Conservation (phyloP, 2,888 invertebrate species). For the Deilephila elpenor region DNA sequence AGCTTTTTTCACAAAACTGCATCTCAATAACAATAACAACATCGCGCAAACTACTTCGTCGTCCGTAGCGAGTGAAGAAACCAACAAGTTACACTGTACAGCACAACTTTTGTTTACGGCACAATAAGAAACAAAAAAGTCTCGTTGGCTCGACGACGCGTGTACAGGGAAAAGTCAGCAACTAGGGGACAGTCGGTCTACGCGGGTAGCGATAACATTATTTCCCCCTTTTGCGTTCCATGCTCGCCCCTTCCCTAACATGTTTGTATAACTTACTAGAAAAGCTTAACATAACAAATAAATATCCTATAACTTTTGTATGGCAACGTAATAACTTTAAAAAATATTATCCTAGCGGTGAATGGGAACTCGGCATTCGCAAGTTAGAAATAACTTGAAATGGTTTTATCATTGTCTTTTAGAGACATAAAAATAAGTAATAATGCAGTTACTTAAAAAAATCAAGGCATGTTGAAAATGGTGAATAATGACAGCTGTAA, state of each 20-base stretch:
- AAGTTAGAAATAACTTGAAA: too few relatives aligned
- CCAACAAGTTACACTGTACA: not conserved
- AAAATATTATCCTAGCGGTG: too few relatives aligned
- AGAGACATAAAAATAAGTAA: too few relatives aligned
- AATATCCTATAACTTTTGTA: not conserved
- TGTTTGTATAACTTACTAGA: not conserved
- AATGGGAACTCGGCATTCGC: too few relatives aligned
- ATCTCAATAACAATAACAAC: not conserved
- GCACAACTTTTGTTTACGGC: conserved; percentile 26
- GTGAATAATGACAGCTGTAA: too few relatives aligned
- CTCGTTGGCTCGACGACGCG: conserved; percentile 50
- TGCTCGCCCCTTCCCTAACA: conserved; percentile 45
- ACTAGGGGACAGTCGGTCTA: conserved; percentile 41
- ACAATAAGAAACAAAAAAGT: conserved; percentile 42
- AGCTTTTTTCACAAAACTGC: not conserved
- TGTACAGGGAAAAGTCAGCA: conserved; percentile 49
- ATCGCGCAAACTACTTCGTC: not conserved
- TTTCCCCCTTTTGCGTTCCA: conserved; percentile 58
- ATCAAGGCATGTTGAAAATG: too few relatives aligned
- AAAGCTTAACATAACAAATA: conserved; percentile 6
- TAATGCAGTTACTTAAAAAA: too few relatives aligned
- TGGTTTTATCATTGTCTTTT: too few relatives aligned
- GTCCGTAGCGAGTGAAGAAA: not conserved
- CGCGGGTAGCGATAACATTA: conserved; percentile 57
- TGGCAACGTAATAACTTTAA: too few relatives aligned